Base-by-base conservation (phyloP, 2,113 vertebrate species). In the Cyphomyrus discorhynchus region DNA sequence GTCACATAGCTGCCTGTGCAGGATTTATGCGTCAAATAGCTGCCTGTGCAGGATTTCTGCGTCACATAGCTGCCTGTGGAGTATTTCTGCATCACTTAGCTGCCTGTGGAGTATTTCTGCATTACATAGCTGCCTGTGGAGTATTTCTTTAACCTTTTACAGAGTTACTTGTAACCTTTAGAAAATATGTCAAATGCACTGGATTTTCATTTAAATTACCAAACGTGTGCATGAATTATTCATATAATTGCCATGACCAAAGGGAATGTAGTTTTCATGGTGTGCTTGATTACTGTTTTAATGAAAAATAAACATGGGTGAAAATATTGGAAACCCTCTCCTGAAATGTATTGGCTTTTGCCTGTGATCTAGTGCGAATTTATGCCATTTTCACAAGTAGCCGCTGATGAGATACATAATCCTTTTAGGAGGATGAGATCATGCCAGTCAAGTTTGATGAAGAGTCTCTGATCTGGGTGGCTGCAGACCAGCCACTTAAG, bases 381-480 rank as follows among this genome's bases (percentile, higher is more conserved):
- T 74, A 24, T 35, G 17, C 49, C n/a, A n/a, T 31, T 50, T 24
- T 83, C 21, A 84, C 24, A 56, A 45, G 53, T 47, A 70, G 27
- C 35, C 3, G 42, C 9, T 88, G 46, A 88, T 70, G 74, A 50
- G 6, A 82, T 50, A 11, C 89, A 89, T 92, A 35, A 88, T 90
- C 56, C 24, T 39, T 10, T 49, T 95, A 98, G 97, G 96, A 97
- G 94, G 98, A 97, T 94, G 97, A 97, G 95, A 95, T 97, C 93
- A 96, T 98, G 96, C 97, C 97, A 39, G 97, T 96, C 91, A 97
- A 96, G 94, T 97, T 97, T 91, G 98, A 98, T 49, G 97, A 97
- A 87, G 96, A 96, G 91, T 96, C 97, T 89, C 96, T 98, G 89
- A 95, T 97, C 88, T 98, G 98, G 98, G 96, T 98, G 90, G 95